phyloP scores from a whole-genome alignment of 2,113 vertebrate genomes.

The Corythornis cristatus region DNA sequence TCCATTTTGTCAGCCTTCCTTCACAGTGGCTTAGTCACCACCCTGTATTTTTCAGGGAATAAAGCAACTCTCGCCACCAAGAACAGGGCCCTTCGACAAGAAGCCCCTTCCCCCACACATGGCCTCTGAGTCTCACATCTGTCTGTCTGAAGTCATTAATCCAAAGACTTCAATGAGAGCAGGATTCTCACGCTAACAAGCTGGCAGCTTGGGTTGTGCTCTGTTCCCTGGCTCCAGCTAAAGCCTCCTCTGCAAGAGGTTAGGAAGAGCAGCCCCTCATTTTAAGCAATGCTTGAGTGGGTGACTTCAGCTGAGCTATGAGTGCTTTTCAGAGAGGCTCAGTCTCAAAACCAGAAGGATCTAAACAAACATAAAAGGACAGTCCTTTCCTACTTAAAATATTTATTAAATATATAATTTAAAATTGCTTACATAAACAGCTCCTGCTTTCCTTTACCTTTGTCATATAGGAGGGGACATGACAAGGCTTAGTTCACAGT shows the following conservation, averaged over 20 bases:
- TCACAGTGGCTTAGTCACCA: background rate
- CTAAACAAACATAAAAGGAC: background rate
- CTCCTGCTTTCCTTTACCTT: background rate
- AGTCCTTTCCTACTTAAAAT: background rate
- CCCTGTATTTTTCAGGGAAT: conserved; percentile 2
- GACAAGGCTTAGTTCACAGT: background rate
- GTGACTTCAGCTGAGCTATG: background rate
- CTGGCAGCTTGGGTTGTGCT: conserved; percentile 1
- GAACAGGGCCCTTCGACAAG: background rate
- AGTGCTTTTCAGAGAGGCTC: background rate
- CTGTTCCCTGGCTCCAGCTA: background rate
- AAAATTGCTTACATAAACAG: background rate
- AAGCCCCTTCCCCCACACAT: background rate
- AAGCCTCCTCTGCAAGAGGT: background rate
- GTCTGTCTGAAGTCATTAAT: conserved; percentile 66
- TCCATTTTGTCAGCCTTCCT: background rate
- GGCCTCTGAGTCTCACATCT: conserved; percentile 40
- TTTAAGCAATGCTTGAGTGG: background rate
- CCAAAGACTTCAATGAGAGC: conserved; percentile 3
- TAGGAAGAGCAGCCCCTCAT: background rate
- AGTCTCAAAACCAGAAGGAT: background rate
- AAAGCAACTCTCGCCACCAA: background rate
- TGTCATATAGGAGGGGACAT: background rate
- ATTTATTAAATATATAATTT: background rate
- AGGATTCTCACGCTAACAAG: conserved; percentile 37